Base-by-base conservation (phyloP, 2,113 vertebrate genomes). In the Clarias batrachus region DNA sequence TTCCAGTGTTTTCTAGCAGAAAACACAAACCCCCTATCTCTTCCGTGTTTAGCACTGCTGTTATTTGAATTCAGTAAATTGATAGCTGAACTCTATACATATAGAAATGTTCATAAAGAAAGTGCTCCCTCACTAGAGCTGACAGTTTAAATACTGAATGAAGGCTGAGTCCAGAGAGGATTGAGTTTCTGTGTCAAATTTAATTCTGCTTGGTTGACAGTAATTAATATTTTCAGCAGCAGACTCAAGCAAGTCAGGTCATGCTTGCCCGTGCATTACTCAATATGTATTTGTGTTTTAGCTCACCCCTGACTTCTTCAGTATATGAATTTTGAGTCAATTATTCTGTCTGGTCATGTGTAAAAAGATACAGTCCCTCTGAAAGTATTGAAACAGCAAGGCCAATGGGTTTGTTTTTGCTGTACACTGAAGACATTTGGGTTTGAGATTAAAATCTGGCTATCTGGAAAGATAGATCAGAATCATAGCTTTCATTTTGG, bases 151-250 rank as follows among this genome's bases (percentile, higher is more conserved):
- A 87, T 89, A 87, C 60, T 86, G 82, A 90, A 88, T 62, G 71
- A 89, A 86, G 48, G n/a, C 81, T 25, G 78, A 27, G 48, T 87
- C 87, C 83, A 12, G 30, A 11, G 85, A 78, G 90, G 87, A 83
- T 83, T 82, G 73, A 60, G 77, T 88, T 89, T 88, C 85, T 88
- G 87, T 89, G 88, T 89, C 86, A 89, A 33, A 84, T 85, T 57
- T 91, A 90, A 91, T 87, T 91, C 66, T 54, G 81, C 88, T 62
- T 81, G 73, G 73, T 84, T 79, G 71, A 81, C 65, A 65, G 90
- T 90, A 90, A 92, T 92, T 91, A 91, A 86, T 76, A 78, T 25
- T 41, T 85, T 70, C 41, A 57, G 71, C 56, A 3, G 48, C 60
- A 57, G 4, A 5, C 68, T 77, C 48, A 2, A 23, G n/a, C 48